Percentiles rank a stretch among this genome's conserved stretches.
Conservation (phyloP, 2,888 invertebrate genomes). For the Pachycephus smyrnensis region DNA sequence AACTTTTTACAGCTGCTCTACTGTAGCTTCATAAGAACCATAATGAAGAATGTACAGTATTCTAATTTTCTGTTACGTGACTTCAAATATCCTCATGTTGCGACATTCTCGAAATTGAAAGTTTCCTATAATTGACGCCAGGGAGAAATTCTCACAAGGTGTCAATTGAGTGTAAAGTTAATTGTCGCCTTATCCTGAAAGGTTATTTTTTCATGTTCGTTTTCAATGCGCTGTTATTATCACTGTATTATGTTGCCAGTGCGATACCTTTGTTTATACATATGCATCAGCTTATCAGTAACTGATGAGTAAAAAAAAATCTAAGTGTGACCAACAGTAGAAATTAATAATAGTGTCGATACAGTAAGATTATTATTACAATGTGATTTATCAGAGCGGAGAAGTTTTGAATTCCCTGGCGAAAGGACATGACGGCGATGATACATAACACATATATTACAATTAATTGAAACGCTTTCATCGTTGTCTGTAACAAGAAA, state of each 20-base stretch:
- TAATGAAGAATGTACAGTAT: background rate
- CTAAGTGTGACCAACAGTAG: background rate
- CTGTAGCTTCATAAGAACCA: background rate
- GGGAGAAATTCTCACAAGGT: background rate
- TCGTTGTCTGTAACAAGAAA: constrained; percentile 32
- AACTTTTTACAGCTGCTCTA: background rate
- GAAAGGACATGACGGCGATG: background rate
- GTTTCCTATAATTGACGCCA: background rate
- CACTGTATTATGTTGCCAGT: background rate
- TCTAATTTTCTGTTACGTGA: background rate
- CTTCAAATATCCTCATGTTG: background rate
- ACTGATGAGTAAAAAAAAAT: background rate
- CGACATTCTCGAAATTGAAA: background rate
- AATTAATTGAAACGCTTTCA: constrained; percentile 40
- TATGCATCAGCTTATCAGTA: background rate
- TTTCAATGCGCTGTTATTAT: background rate
- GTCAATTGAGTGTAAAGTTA: background rate
- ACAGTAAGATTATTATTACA: background rate
- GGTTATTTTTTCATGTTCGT: background rate
- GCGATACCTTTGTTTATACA: background rate
- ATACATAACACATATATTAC: constrained; percentile 13
- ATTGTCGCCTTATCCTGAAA: background rate
- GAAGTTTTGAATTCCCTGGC: background rate
- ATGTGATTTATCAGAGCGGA: background rate
- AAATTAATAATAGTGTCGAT: background rate